Percentiles rank a stretch among this genome's conserved stretches.
Conservation (phyloP, 2,113 vertebrate species). For the Lota lota region DNA sequence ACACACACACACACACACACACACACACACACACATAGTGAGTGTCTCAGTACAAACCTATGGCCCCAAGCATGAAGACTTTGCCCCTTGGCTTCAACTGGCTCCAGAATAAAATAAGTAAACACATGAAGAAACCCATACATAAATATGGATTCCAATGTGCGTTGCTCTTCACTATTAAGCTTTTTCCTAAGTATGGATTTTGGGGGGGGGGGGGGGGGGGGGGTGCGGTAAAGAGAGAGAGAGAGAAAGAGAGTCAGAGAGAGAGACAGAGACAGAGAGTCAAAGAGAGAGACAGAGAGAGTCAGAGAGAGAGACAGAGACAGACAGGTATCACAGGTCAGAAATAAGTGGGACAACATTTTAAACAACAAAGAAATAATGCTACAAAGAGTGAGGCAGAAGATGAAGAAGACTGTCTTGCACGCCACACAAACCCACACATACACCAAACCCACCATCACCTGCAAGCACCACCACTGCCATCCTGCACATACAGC, state of each 20-base stretch:
- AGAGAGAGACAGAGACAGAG: conserved; percentile 1
- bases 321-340: background rate
- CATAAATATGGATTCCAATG: background rate
- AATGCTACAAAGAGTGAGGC: too few species aligned
- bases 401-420: too few species aligned
- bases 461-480: too few species aligned
- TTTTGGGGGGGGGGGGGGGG: background rate
- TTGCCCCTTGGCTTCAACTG: too few species aligned
- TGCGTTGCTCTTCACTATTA: too few species aligned
- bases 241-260: conserved; percentile 28
- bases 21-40: conserved; percentile 6
- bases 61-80: conserved; percentile 38
- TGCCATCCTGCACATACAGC: too few species aligned
- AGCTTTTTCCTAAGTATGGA: background rate
- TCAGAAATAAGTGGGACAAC: too few species aligned
- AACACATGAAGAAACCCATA: background rate
- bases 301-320: background rate
- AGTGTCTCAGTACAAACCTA: conserved; percentile 59
- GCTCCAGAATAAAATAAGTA: background rate
- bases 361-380: too few species aligned
- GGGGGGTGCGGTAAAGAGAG: conserved; percentile 21
- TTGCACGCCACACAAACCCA: too few species aligned
- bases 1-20: conserved; percentile 5
- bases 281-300: conserved; percentile 10
- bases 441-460: too few species aligned